These are phyloP conservation scores for Eleutherodactylus coqui DNA, from an alignment of 2,797 vertebrate genomes.

Conservation along the genomic window DNA sequence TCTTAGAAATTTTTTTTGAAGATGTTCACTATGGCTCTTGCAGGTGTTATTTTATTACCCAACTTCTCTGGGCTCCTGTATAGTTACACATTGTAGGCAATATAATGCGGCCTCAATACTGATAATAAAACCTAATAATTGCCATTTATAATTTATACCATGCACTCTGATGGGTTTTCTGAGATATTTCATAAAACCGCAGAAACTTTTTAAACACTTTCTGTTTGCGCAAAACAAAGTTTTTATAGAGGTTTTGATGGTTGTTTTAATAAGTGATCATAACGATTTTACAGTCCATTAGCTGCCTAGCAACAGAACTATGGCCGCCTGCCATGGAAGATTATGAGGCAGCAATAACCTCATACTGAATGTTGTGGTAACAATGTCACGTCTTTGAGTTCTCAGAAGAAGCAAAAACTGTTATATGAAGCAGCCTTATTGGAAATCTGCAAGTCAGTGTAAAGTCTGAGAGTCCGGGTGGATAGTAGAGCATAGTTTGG, in stretches of 20 bases:
- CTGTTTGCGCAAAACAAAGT: conserved; percentile 14
- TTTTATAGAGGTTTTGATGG: conserved; percentile 7
- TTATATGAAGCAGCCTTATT: neutral
- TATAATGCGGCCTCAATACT: neutral
- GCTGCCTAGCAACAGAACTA: conserved; percentile 16
- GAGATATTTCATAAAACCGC: too few relatives aligned
- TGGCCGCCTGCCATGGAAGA: conserved; percentile 21
- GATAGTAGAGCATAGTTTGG: neutral
- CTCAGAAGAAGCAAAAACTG: neutral
- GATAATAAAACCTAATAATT: neutral
- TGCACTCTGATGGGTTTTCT: neutral
- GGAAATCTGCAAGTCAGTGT: neutral
- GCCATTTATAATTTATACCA: neutral
- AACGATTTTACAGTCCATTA: conserved; percentile 41
- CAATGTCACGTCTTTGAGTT: neutral
- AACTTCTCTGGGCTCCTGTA: neutral
- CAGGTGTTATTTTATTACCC: neutral
- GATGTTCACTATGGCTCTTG: too few relatives aligned
- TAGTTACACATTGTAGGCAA: too few relatives aligned
- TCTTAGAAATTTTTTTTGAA: too few relatives aligned
- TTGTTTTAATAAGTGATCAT: conserved; percentile 13
- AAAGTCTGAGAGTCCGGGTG: neutral
- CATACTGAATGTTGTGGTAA: neutral
- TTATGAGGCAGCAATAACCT: conserved; percentile 4
- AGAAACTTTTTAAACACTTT: neutral